Evolutionary conservation across 2,797 vertebrate genomes (phyloP).

Genomic region (Anableps anableps): DNA sequence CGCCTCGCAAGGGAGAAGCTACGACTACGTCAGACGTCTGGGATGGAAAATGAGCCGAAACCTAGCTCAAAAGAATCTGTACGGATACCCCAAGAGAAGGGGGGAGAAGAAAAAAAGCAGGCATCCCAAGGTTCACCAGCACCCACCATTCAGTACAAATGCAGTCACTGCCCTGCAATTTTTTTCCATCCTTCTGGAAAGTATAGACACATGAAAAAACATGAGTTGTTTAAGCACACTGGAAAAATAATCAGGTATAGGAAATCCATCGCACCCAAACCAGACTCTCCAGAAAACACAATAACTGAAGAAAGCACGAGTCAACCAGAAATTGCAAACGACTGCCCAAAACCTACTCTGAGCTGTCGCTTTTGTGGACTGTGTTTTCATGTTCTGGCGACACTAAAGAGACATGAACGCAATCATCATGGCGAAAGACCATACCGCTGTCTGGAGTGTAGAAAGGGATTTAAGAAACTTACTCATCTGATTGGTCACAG

Average conservation of each 20-base stretch:
- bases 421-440: slow-evolving; percentile 78
- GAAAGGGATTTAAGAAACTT: slow-evolving; percentile 73
- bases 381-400: slow-evolving; percentile 44
- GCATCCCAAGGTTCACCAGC: neutral
- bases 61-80: slow-evolving; percentile 11
- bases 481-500: slow-evolving; percentile 74
- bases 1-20: slow-evolving; percentile 41
- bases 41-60: slow-evolving; percentile 14
- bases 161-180: slow-evolving; percentile 75
- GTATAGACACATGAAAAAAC: slow-evolving; percentile 81
- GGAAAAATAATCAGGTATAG: slow-evolving; percentile 65
- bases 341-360: slow-evolving; percentile 10
- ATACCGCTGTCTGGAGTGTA: slow-evolving; percentile 80
- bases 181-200: slow-evolving; percentile 77
- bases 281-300: slow-evolving; percentile 2
- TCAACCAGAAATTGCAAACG: slow-evolving; percentile 4
- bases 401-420: slow-evolving; percentile 70
- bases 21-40: neutral
- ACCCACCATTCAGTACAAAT: slow-evolving; percentile 55
- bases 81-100: slow-evolving; percentile 24
- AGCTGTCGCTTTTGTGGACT: slow-evolving; percentile 79
- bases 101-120: slow-evolving; percentile 31
- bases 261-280: slow-evolving; percentile 31
- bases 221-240: slow-evolving; percentile 71
- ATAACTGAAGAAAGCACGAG: slow-evolving; percentile 27